phyloP scores from a whole-genome alignment of 2,797 vertebrate species.

The Thripadectes ignobilis region DNA sequence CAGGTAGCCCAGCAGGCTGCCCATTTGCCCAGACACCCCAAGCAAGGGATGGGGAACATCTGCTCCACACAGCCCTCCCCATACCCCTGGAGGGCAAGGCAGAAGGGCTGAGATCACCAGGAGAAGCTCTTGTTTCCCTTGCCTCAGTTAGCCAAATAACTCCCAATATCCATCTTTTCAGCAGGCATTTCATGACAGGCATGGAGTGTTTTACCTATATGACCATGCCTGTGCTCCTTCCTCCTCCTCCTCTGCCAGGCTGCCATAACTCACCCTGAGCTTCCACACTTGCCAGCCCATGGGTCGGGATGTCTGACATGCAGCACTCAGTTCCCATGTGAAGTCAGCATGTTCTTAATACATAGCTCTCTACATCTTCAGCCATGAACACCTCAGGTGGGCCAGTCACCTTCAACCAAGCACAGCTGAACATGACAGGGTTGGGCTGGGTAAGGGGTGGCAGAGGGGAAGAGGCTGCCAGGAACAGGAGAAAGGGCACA shows the following conservation, averaged over 20 bases:
- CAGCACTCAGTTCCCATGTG: not conserved
- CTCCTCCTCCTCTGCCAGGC: not conserved
- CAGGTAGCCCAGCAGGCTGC: not conserved
- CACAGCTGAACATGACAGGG: not conserved
- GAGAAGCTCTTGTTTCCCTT: not conserved
- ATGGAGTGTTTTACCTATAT: rapidly evolving
- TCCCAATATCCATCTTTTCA: not conserved
- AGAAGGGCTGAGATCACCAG: not conserved
- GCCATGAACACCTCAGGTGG: not conserved
- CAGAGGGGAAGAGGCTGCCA: not conserved
- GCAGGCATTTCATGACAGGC: not conserved
- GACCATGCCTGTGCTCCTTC: not conserved
- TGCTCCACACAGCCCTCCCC: not conserved
- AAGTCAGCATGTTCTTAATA: not conserved
- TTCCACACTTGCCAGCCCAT: rapidly evolving
- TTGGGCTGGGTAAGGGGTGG: rapidly evolving
- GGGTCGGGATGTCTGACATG: rapidly evolving
- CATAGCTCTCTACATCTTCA: rapidly evolving
- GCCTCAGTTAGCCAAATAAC: not conserved
- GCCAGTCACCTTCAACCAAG: not conserved
- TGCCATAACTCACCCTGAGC: not conserved
- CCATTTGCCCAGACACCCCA: rapidly evolving
- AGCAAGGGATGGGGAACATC: not conserved
- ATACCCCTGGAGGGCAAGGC: rapidly evolving
- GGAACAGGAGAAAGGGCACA: not conserved